phyloP scores from a whole-genome alignment of 2,113 vertebrate species.

The Calidris pygmaea region DNA sequence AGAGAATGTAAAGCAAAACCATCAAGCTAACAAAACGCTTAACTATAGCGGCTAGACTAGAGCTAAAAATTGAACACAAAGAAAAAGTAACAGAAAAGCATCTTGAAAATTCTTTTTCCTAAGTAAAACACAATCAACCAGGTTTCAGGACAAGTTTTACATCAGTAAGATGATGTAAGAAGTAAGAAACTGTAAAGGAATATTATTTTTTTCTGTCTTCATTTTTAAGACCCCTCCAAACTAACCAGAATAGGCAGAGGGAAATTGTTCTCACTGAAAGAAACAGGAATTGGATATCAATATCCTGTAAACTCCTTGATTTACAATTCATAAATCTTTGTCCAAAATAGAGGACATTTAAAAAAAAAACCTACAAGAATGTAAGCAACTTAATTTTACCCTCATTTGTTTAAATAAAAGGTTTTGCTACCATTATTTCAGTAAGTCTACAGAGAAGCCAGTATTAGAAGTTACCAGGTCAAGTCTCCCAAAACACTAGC shows the following conservation, averaged over 20 bases:
- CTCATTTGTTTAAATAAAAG: not conserved
- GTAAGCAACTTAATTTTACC: not conserved
- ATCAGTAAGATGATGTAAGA: slow-evolving; percentile 6
- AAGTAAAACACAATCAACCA: not conserved
- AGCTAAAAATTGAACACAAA: not conserved
- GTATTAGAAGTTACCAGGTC: not conserved
- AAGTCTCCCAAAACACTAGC: not conserved
- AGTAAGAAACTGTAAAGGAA: not conserved
- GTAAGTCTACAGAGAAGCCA: not conserved
- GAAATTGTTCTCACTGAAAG: not conserved
- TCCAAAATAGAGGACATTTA: not conserved
- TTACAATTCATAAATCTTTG: not conserved
- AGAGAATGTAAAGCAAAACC: not conserved
- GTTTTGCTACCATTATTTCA: not conserved
- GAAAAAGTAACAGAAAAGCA: not conserved
- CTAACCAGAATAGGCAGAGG: not conserved
- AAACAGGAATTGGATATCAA: not conserved
- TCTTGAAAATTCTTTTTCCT: not conserved
- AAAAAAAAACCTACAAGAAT: not conserved
- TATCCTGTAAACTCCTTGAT: not conserved
- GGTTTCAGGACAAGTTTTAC: slow-evolving; percentile 1
- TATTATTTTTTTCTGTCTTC: not conserved
- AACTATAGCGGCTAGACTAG: not conserved
- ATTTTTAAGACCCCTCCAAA: not conserved
- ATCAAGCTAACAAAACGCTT: not conserved